Conservation (phyloP, 2,797 vertebrate species). For the Sebastes nivosus region DNA sequence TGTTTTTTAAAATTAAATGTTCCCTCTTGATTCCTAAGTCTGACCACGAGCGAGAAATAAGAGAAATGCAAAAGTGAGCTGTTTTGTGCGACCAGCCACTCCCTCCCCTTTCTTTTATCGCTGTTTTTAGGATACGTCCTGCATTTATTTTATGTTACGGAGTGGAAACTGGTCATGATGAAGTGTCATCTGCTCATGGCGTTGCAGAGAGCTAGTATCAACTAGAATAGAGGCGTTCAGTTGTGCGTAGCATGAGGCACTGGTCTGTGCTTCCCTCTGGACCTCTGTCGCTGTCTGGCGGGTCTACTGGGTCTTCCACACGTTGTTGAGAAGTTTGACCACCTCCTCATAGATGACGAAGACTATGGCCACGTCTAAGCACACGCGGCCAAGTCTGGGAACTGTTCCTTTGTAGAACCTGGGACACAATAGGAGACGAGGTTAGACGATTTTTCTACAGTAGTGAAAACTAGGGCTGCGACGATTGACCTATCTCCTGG, state of each 20-base stretch:
- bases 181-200: slow-evolving; percentile 15
- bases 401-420: slow-evolving; percentile 87
- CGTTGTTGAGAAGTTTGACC: slow-evolving; percentile 81
- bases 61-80: not conserved
- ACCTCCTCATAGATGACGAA: slow-evolving; percentile 86
- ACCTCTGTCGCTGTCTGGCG: not conserved
- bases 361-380: slow-evolving; percentile 83
- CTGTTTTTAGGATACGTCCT: not conserved
- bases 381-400: slow-evolving; percentile 79
- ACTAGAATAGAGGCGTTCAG: slow-evolving; percentile 59
- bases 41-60: not conserved
- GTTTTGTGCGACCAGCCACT: slow-evolving; percentile 1
- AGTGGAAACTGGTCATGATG: slow-evolving; percentile 22
- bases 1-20: slow-evolving; percentile 12
- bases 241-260: slow-evolving; percentile 63
- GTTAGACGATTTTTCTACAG: not conserved
- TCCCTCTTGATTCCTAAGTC: not conserved
- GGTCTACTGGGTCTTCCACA: slow-evolving; percentile 81
- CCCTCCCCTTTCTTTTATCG: not conserved
- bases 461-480: not conserved
- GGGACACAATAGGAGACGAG: not conserved
- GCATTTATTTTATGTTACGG: not conserved
- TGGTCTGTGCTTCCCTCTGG: slow-evolving; percentile 48
- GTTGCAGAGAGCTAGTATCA: slow-evolving; percentile 22
- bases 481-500: too few species aligned